A percentile compares a stretch with the other conserved stretches of the same genome.
Conservation (phyloP, 2,888 invertebrate genomes). For the Rhagophthalmus giganteus region DNA sequence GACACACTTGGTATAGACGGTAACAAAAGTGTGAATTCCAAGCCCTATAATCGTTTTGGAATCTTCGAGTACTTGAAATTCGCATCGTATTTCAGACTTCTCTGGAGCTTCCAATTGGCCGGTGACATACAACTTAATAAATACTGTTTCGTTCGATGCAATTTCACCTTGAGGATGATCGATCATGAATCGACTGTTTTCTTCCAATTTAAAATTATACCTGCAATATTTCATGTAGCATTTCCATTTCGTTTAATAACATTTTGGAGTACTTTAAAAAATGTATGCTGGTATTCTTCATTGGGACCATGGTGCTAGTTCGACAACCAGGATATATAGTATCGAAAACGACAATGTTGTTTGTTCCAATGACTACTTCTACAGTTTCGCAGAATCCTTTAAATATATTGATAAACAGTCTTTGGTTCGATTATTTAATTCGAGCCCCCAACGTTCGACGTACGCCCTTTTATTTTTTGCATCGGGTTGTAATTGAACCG, state of each 20-base stretch:
- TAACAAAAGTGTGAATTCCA: conserved; percentile 21
- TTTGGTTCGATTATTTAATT: conserved; percentile 51
- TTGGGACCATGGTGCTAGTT: conserved; percentile 40
- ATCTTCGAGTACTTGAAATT: conserved; percentile 15
- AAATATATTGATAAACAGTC: conserved; percentile 48
- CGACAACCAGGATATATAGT: conserved; percentile 51
- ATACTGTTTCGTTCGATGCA: conserved; percentile 35
- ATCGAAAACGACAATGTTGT: conserved; percentile 48
- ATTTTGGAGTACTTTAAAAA: conserved; percentile 48
- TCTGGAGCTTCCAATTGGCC: conserved; percentile 16
- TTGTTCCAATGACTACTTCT: conserved; percentile 43
- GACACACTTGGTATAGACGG: conserved; percentile 23
- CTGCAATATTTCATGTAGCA: conserved; percentile 13
- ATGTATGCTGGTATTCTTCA: conserved; percentile 54
- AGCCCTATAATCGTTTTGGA: conserved; percentile 10
- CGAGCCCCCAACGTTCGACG: conserved; percentile 55
- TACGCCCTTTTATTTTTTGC: conserved; percentile 43
- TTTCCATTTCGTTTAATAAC: too few relatives aligned
- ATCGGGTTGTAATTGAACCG: conserved; percentile 49
- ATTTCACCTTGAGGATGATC: conserved; percentile 36
- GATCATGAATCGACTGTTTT: conserved; percentile 17
- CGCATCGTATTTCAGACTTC: conserved; percentile 16
- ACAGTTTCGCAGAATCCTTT: conserved; percentile 53
- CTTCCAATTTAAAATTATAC: conserved; percentile 30
- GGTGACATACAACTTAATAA: conserved; percentile 27